Evolutionary conservation across 2,888 invertebrate genomes (phyloP), one percentile per base, ranked within the genome.

Genomic region (Chrysodeixis includens): DNA sequence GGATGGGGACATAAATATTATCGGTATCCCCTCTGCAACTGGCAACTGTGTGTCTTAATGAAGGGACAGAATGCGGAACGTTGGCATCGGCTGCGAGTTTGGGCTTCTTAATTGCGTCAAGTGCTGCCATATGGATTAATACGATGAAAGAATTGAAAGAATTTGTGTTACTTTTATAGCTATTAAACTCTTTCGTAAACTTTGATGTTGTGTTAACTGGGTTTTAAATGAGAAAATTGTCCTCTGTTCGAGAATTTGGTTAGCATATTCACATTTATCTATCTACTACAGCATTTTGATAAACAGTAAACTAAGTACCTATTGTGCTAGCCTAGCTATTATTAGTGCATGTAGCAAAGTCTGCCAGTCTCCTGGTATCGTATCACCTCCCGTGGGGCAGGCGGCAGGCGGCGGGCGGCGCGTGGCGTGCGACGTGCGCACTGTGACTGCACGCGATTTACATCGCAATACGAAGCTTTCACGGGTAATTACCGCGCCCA

Each of bases 391-490:
- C 6, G 26, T 26, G 3, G 26, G 10, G 12, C 10, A 14, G 35
- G 10, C 35, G 35, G 9, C 10, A 14, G 2, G 35, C 35, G n/a
- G 35, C 35, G 14, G 35, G 46, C 46, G 18, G 40, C 46, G 46
- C 10, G 20, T 16, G 18, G 0, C 18, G 46, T 9, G 18, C 18
- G 18, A 18, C n/a, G n/a, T 10, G 20, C 46, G 4, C 49, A 12
- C 9, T 20, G 12, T 12, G 26, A 20, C 58, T 59, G 59, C 69
- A 59, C 56, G 30, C 58, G 44, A 66, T 75, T 63, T 69, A 54
- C 74, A 78, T 66, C 52, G 69, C 61, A 75, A 61, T 59, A 56
- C 30, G 18, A 22, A 18, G 55, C 30, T 61, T 62, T 62, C 32
- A 44, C 26, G 51, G 70, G 54, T 63, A 66, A 78, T 69, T 70